Percentiles rank a stretch among this genome's conserved stretches.
phyloP scores from a whole-genome alignment of 2,888 invertebrate genomes.

The Pristionchus maxplancki region DNA sequence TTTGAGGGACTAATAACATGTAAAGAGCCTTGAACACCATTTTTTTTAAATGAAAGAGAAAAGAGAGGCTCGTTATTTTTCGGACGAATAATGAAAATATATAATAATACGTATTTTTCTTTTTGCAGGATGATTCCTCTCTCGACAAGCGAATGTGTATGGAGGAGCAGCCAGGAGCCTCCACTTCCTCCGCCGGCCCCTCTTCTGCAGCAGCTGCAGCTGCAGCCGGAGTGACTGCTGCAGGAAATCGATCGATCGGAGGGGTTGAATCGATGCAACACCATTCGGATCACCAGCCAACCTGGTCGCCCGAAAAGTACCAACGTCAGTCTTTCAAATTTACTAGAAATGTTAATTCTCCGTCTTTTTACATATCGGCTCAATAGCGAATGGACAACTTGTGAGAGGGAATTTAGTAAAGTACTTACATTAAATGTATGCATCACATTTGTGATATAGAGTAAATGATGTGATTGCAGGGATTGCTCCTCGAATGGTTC shows the following conservation, averaged over 20 bases:
- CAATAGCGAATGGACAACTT: background rate
- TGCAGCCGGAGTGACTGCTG: conserved; percentile 8
- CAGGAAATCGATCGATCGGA: background rate
- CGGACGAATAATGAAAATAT: no score
- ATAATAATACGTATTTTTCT: no score
- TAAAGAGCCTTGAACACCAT: no score
- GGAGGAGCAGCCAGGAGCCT: background rate
- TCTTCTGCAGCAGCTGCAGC: background rate
- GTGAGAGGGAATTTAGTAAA: background rate
- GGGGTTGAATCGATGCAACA: background rate
- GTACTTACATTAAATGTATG: no score
- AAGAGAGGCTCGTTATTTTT: no score
- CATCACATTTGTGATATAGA: no score
- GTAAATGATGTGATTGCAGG: background rate
- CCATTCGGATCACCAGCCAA: background rate
- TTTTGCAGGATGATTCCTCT: background rate
- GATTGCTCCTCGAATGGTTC: conserved; percentile 14
- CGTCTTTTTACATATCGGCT: background rate
- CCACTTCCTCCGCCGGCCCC: background rate
- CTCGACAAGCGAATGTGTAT: conserved; percentile 21
- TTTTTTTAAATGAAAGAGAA: no score
- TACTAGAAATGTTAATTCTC: background rate
- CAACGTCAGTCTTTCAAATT: background rate
- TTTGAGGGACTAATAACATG: no score
- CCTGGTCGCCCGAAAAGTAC: conserved; percentile 13